Base-by-base conservation (phyloP, 2,113 vertebrate species). In the Cricetomys ansorgei region DNA sequence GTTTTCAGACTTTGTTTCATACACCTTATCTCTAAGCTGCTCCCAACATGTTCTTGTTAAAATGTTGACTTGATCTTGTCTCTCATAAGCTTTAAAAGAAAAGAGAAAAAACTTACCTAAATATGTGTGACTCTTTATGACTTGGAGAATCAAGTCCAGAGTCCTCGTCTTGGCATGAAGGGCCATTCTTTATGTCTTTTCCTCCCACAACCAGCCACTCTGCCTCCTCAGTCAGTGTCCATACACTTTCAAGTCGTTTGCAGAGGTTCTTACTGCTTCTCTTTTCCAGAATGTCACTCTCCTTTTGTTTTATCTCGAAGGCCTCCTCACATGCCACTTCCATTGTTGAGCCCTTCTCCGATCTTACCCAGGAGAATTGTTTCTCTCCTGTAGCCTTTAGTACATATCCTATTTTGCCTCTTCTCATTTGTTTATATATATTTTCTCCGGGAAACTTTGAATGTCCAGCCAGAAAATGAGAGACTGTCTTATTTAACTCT, bases 191-290 rank as follows among this genome's bases (percentile, higher is more conserved):
- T 48, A 72, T 3, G 50, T 17, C 5, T 3, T 91, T 34, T 5
- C 40, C 37, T 59, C 3, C n/a, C 16, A 40, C 62, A 62, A 80
- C 34, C 4, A 67, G 27, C 62, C 48, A 69, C 31, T 21, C 13
- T 27, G 0, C 10, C 11, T 15, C 21, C 10, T 29, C 8, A 5
- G 11, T 25, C n/a, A 72, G 8, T 64, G 43, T 67, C 55, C 53
- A 72, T n/a, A 27, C 17, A 27, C 40, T 65, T 79, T 31, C 21
- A 53, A 45, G 25, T 72, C 77, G 64, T 75, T 89, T 69, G 43
- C 19, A 37, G 88, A 88, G 64, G n/a, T 75, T 83, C 11, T 76
- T 76, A n/a, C 70, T 65, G 34, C 53, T 80, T 96, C 92, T 45
- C 59, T 89, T 96, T 95, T 45, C 65, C 8, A 43, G n/a, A 67